Percentiles rank a stretch among this genome's conserved stretches.
Evolutionary conservation across 2,888 invertebrate genomes (phyloP).

Genomic region (Lumbricus terrestris): DNA sequence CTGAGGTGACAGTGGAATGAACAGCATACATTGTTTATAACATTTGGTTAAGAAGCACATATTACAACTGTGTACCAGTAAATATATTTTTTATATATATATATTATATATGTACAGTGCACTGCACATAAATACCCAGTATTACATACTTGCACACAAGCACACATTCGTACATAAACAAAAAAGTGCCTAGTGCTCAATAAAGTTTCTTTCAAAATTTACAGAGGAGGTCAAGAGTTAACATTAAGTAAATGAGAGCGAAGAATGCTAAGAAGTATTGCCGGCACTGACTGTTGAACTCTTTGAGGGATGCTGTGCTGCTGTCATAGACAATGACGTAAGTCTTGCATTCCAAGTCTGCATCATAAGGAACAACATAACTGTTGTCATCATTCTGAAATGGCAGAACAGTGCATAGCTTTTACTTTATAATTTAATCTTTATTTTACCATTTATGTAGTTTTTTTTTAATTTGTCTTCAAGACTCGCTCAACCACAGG

Average conservation of each 20-base stretch:
- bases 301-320: conserved; percentile 43
- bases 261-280: background rate
- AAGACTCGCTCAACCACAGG: background rate
- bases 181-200: background rate
- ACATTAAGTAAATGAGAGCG: background rate
- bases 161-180: too few relatives aligned
- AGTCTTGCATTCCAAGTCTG: conserved; percentile 58
- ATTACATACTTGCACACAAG: too few relatives aligned
- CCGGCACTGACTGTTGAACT: conserved; percentile 27
- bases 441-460: background rate
- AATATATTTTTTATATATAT: too few relatives aligned
- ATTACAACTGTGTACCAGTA: too few relatives aligned
- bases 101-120: too few relatives aligned
- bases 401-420: background rate
- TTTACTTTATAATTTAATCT: background rate
- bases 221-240: background rate
- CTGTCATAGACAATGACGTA: conserved; percentile 57
- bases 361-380: conserved; percentile 56
- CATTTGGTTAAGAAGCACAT: too few relatives aligned
- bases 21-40: too few relatives aligned
- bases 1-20: too few relatives aligned
- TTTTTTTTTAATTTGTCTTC: too few relatives aligned
- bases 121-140: too few relatives aligned
- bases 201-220: background rate
- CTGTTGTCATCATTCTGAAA: conserved; percentile 47